Conservation (phyloP, 2,797 vertebrate species). For the Rhinatrema bivittatum region DNA sequence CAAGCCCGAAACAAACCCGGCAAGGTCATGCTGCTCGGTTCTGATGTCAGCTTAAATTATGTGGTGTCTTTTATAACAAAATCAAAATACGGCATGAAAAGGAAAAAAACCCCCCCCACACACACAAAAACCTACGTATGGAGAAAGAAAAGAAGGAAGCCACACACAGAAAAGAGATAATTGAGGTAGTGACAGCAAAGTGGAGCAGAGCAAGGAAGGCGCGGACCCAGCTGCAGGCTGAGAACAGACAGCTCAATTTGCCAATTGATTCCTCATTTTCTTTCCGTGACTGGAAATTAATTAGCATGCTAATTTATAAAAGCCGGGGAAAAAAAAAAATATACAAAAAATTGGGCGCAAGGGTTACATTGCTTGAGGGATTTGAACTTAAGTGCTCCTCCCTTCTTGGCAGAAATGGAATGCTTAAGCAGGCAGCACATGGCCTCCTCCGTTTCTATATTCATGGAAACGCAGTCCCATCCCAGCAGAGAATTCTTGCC, state of each 20-base stretch:
- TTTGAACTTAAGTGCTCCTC: neutral
- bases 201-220: conserved; percentile 9
- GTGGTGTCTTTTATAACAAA: conserved; percentile 56
- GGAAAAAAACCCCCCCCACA: too few species aligned
- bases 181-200: conserved; percentile 1
- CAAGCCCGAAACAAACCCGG: conserved; percentile 41
- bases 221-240: conserved; percentile 32
- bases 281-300: conserved; percentile 39
- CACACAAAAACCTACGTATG: too few species aligned
- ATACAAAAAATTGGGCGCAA: too few species aligned
- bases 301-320: conserved; percentile 41
- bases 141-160: conserved; percentile 2
- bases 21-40: conserved; percentile 61
- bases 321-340: conserved; percentile 16
- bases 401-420: too few species aligned
- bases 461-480: too few species aligned
- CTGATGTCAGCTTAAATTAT: conserved; percentile 62
- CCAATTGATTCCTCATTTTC: conserved; percentile 36
- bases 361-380: neutral
- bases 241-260: conserved; percentile 57
- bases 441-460: too few species aligned
- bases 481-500: too few species aligned
- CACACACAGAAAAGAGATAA: too few species aligned
- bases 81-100: conserved; percentile 52
- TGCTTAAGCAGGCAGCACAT: too few species aligned